phyloP scores from a whole-genome alignment of 2,888 invertebrate genomes.

The Hyppa rectilinea region DNA sequence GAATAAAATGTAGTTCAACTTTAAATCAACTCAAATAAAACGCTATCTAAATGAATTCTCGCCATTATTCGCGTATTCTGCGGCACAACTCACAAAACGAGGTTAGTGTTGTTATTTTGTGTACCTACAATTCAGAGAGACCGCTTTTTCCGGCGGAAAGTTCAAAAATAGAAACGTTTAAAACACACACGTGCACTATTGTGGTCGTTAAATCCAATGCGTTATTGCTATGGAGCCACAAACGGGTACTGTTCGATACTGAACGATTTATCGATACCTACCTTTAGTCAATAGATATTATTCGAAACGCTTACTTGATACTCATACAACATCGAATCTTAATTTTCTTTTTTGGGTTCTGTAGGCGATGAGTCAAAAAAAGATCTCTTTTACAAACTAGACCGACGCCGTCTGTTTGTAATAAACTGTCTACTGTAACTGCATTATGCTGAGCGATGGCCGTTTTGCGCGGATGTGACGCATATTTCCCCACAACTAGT shows the following conservation, averaged over 20 bases:
- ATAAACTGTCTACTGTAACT: too few species aligned
- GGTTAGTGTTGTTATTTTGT: slow-evolving; percentile 34
- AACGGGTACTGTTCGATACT: slow-evolving; percentile 45
- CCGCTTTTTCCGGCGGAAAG: slow-evolving; percentile 47
- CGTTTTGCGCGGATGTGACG: too few species aligned
- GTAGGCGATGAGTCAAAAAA: neutral
- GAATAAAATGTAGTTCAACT: neutral
- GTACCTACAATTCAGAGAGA: slow-evolving; percentile 38
- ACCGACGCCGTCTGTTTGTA: too few species aligned
- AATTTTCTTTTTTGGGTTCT: neutral
- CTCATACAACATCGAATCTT: slow-evolving; percentile 8
- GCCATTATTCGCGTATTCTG: slow-evolving; percentile 36
- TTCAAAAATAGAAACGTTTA: slow-evolving; percentile 62
- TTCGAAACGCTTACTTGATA: slow-evolving; percentile 6
- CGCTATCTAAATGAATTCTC: slow-evolving; percentile 26
- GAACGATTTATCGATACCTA: slow-evolving; percentile 42
- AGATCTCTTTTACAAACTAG: too few species aligned
- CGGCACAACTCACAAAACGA: slow-evolving; percentile 24
- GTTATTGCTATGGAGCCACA: slow-evolving; percentile 54
- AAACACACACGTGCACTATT: slow-evolving; percentile 55
- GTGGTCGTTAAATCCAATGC: slow-evolving; percentile 59
- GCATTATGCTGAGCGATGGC: too few species aligned
- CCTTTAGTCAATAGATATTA: slow-evolving; percentile 18
- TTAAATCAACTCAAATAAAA: slow-evolving; percentile 22
- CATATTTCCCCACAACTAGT: too few species aligned